Conservation (phyloP, 2,797 vertebrate species). For the Clarias laeviceps region DNA sequence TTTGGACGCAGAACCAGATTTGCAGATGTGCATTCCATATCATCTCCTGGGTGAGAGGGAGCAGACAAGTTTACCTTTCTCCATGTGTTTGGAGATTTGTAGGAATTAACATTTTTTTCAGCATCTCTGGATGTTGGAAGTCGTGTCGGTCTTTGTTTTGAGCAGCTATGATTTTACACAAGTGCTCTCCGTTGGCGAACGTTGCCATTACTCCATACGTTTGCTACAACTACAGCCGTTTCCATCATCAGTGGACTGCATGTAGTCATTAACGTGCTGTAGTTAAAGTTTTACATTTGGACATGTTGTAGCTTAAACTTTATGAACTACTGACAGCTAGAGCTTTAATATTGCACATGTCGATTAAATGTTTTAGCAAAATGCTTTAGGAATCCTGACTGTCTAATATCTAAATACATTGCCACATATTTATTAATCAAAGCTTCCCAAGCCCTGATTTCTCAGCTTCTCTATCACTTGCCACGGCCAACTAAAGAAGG, state of each 20-base stretch:
- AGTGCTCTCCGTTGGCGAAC: slow-evolving; percentile 6
- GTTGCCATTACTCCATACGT: neutral
- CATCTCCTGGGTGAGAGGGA: neutral
- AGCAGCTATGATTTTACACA: slow-evolving; percentile 20
- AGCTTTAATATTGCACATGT: neutral
- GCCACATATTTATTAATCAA: neutral
- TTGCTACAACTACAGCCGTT: neutral
- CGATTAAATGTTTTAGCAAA: neutral
- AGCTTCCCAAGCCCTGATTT: neutral
- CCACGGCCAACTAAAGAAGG: neutral
- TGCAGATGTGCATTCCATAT: neutral
- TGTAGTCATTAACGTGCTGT: neutral
- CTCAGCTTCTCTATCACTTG: neutral
- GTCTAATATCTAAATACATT: neutral
- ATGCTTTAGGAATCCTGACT: neutral
- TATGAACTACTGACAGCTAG: neutral
- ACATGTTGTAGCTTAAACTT: neutral
- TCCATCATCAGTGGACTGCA: neutral
- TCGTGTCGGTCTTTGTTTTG: slow-evolving; percentile 57
- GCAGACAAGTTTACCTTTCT: slow-evolving; percentile 51
- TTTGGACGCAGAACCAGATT: neutral
- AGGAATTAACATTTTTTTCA: slow-evolving; percentile 49
- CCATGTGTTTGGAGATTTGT: slow-evolving; percentile 62
- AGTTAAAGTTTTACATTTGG: neutral
- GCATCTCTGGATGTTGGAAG: slow-evolving; percentile 61